These are phyloP conservation scores for Cataglyphis hispanica DNA, from an alignment of 1,140 invertebrate genomes.

Conservation along the genomic window DNA sequence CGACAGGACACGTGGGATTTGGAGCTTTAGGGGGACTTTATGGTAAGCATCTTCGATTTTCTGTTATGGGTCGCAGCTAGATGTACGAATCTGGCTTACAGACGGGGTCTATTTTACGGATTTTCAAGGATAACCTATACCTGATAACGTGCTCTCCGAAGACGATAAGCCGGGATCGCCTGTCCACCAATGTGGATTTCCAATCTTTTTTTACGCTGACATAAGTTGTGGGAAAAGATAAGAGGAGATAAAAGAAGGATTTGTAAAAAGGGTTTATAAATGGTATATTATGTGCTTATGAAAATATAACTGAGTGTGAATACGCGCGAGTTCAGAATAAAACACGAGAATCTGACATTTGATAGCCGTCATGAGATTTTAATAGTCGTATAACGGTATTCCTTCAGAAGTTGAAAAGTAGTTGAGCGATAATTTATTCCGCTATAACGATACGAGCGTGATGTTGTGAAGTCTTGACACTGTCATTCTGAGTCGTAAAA, in stretches of 20 bases:
- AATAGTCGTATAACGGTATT: constrained; percentile 28
- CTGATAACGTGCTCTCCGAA: constrained; percentile 67
- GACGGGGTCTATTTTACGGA: constrained; percentile 73
- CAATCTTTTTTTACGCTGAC: constrained; percentile 65
- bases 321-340: background rate
- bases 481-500: constrained; percentile 49
- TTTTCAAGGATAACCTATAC: constrained; percentile 75
- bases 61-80: constrained; percentile 75
- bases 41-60: constrained; percentile 82
- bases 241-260: background rate
- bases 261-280: background rate
- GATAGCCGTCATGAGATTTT: background rate
- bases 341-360: background rate
- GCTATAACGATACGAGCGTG: background rate
- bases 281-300: background rate
- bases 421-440: constrained; percentile 20
- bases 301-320: background rate
- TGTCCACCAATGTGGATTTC: constrained; percentile 60
- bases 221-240: constrained; percentile 43
- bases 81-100: constrained; percentile 66
- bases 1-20: constrained; percentile 72
- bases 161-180: constrained; percentile 66
- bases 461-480: constrained; percentile 6
- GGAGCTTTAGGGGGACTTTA: constrained; percentile 79
- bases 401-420: background rate